Conservation (phyloP, 2,797 vertebrate species). For the Xyrichtys novacula region DNA sequence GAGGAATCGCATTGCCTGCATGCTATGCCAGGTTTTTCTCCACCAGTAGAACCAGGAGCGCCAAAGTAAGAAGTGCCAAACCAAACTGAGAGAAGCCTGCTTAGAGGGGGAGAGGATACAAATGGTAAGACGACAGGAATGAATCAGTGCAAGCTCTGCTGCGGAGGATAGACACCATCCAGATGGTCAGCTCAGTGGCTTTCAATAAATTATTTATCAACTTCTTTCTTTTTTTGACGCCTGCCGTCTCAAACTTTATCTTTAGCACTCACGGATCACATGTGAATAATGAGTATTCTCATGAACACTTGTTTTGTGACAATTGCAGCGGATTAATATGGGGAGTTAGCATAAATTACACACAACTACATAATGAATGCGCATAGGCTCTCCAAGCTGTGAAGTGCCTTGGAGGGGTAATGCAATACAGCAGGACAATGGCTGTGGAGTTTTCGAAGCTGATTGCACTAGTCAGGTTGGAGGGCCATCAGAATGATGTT, state of each 20-base stretch:
- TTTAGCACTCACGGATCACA: slow-evolving; percentile 57
- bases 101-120: slow-evolving; percentile 65
- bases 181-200: slow-evolving; percentile 79
- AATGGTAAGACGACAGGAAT: slow-evolving; percentile 56
- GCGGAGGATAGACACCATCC: slow-evolving; percentile 62
- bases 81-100: slow-evolving; percentile 65
- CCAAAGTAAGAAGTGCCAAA: slow-evolving; percentile 63
- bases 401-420: slow-evolving; percentile 49
- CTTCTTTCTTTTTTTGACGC: slow-evolving; percentile 54
- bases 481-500: slow-evolving; percentile 49
- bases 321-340: slow-evolving; percentile 53
- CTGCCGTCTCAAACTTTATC: slow-evolving; percentile 53
- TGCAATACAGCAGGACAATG: slow-evolving; percentile 55
- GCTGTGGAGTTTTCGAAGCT: slow-evolving; percentile 49
- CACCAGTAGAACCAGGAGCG: slow-evolving; percentile 58
- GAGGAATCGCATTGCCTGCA: slow-evolving; percentile 55
- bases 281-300: slow-evolving; percentile 28
- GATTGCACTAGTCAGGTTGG: slow-evolving; percentile 56
- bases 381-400: slow-evolving; percentile 35
- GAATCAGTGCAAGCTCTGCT: slow-evolving; percentile 58
- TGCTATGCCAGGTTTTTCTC: slow-evolving; percentile 64
- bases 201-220: slow-evolving; percentile 72
- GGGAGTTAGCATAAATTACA: slow-evolving; percentile 61
- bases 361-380: slow-evolving; percentile 65
- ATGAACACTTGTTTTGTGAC: slow-evolving; percentile 51